A percentile compares a stretch with the other conserved stretches of the same genome.
phyloP scores from a whole-genome alignment of 2,113 vertebrate genomes.

The Notarius lentiginosus region DNA sequence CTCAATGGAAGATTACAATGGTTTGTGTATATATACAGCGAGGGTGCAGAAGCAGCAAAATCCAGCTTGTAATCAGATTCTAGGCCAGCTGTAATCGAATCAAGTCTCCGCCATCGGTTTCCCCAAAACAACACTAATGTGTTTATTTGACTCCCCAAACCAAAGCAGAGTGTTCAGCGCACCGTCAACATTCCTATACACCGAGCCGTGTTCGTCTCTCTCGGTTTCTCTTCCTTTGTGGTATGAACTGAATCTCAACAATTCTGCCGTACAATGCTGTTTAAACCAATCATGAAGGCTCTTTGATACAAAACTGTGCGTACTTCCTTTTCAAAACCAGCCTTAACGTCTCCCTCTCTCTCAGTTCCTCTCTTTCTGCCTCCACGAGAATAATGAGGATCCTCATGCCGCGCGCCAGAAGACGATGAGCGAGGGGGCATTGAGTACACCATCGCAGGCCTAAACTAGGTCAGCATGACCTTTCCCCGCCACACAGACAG shows the following conservation, averaged over 20 bases:
- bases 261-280: not conserved
- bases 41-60: constrained; percentile 37
- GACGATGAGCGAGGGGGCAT: constrained; percentile 31
- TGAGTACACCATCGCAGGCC: constrained; percentile 36
- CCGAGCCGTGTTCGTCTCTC: not conserved
- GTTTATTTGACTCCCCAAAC: constrained; percentile 1
- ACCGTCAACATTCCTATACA: constrained; percentile 27
- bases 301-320: not conserved
- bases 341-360: not conserved
- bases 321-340: not conserved
- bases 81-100: constrained; percentile 31
- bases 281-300: not conserved
- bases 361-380: constrained; percentile 13
- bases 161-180: not conserved
- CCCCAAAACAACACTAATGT: constrained; percentile 32
- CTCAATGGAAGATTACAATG: not conserved
- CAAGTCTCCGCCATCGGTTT: constrained; percentile 16
- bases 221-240: not conserved
- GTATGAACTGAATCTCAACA: not conserved
- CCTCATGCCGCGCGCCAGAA: constrained; percentile 34
- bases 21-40: constrained; percentile 1
- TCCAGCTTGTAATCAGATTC: constrained; percentile 38
- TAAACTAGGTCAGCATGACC: constrained; percentile 56
- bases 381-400: constrained; percentile 39
- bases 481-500: constrained; percentile 51